A percentile compares a stretch with the other conserved stretches of the same genome.
Conservation (phyloP, 2,888 invertebrate genomes). For the Protophormia terraenovae region DNA sequence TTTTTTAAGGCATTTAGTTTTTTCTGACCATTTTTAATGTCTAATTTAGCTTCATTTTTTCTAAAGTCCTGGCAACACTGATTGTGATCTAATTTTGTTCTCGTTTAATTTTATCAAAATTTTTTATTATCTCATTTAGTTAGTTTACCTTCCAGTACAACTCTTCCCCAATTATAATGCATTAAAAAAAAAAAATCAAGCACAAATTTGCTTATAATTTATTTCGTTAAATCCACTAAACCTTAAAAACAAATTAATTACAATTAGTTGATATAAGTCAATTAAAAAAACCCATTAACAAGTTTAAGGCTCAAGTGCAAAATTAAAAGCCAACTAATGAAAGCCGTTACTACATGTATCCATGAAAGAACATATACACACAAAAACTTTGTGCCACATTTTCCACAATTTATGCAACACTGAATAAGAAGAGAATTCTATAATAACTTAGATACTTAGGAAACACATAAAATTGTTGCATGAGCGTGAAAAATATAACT, state of each 20-base stretch:
- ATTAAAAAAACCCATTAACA: conserved; percentile 29
- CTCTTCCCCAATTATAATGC: too few relatives aligned
- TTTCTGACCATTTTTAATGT: too few relatives aligned
- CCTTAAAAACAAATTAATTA: conserved; percentile 29
- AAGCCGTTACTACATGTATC: not conserved
- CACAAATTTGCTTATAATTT: too few relatives aligned
- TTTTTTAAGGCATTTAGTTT: too few relatives aligned
- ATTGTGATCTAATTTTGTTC: too few relatives aligned
- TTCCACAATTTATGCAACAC: not conserved
- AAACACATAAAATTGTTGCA: not conserved
- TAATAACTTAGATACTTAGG: not conserved
- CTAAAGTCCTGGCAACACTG: too few relatives aligned
- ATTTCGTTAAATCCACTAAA: not conserved
- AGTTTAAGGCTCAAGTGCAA: conserved; percentile 29
- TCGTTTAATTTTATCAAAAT: too few relatives aligned
- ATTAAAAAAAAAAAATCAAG: too few relatives aligned
- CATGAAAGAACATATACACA: not conserved
- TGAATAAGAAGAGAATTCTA: not conserved
- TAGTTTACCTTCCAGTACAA: too few relatives aligned
- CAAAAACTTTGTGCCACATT: not conserved
- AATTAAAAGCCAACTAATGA: conserved; percentile 9
- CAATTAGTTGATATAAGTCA: conserved; percentile 24
- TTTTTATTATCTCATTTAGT: too few relatives aligned
- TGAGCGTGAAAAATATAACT: not conserved
- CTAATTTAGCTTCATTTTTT: too few relatives aligned